Conservation (phyloP, 2,888 invertebrate species). For the Trimorus sp. region DNA sequence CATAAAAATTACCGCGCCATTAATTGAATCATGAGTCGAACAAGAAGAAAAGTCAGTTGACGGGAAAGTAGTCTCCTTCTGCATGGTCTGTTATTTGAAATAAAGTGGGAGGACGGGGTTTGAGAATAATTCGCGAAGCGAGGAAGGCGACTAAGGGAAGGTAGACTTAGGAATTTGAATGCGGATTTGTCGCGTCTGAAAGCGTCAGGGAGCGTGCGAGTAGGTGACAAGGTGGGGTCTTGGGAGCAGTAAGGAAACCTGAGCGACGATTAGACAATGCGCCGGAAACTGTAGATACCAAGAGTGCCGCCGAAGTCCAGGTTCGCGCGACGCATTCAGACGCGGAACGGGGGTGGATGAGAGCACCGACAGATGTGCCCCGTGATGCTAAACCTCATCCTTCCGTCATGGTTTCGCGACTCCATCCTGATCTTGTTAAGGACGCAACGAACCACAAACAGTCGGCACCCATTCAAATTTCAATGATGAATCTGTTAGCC, state of each 20-base stretch:
- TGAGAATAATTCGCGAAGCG: constrained; percentile 56
- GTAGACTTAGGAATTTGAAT: constrained; percentile 74
- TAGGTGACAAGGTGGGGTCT: constrained; percentile 61
- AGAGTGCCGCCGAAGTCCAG: constrained; percentile 69
- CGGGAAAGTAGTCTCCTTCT: constrained; percentile 53
- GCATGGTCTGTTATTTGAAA: constrained; percentile 65
- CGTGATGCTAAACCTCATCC: constrained; percentile 71
- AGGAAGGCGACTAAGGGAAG: constrained; percentile 58
- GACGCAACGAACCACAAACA: constrained; percentile 80
- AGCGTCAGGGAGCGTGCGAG: constrained; percentile 67
- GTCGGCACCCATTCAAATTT: constrained; percentile 79
- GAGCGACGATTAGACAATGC: constrained; percentile 78
- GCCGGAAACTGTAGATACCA: constrained; percentile 73
- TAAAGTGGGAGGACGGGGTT: constrained; percentile 46
- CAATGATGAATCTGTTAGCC: constrained; percentile 76
- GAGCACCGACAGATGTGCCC: constrained; percentile 78
- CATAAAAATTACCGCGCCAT: constrained; percentile 45
- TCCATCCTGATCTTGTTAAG: constrained; percentile 80
- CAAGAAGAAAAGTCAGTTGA: constrained; percentile 58
- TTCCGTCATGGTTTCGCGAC: constrained; percentile 70
- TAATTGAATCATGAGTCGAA: constrained; percentile 56
- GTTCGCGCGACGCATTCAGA: constrained; percentile 62
- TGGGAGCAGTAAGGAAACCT: constrained; percentile 66
- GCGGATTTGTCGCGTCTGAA: constrained; percentile 75
- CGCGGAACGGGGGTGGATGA: constrained; percentile 71